phyloP scores from a whole-genome alignment of 53 echinoderm and acorn worm species.

The Antedon mediterranea region DNA sequence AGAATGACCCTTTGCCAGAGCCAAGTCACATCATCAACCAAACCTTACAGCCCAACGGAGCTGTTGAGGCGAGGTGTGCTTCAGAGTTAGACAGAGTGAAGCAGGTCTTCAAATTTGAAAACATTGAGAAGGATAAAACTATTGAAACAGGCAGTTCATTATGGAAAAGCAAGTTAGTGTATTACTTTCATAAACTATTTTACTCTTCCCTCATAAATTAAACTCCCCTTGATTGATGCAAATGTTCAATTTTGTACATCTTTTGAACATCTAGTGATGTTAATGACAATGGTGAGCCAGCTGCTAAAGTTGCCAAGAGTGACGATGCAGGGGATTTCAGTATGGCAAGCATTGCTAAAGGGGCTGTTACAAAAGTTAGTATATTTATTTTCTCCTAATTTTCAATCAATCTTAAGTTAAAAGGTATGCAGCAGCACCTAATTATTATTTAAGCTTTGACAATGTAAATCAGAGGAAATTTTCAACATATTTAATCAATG shows the following conservation, averaged over 20 bases:
- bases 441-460: too few species aligned
- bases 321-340: slow-evolving; percentile 65
- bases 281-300: slow-evolving; percentile 31
- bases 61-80: slow-evolving; percentile 33
- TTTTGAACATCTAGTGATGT: slow-evolving; percentile 15
- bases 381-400: too few species aligned
- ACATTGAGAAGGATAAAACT: slow-evolving; percentile 38
- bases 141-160: slow-evolving; percentile 33
- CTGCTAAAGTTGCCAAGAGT: slow-evolving; percentile 30
- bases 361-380: slow-evolving; percentile 63
- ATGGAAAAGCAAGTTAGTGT: slow-evolving; percentile 48
- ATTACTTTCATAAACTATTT: too few species aligned
- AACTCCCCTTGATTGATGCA: too few species aligned
- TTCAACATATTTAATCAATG: too few species aligned
- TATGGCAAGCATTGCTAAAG: slow-evolving; percentile 81
- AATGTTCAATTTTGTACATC: too few species aligned
- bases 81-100: slow-evolving; percentile 42
- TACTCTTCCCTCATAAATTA: too few species aligned
- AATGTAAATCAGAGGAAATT: too few species aligned
- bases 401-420: too few species aligned
- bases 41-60: slow-evolving; percentile 34
- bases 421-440: too few species aligned
- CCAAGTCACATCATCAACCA: slow-evolving; percentile 23
- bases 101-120: slow-evolving; percentile 64
- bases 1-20: slow-evolving; percentile 32